Evolutionary conservation across 2,113 vertebrate genomes (phyloP).

Genomic region (Dromiciops gliroides): DNA sequence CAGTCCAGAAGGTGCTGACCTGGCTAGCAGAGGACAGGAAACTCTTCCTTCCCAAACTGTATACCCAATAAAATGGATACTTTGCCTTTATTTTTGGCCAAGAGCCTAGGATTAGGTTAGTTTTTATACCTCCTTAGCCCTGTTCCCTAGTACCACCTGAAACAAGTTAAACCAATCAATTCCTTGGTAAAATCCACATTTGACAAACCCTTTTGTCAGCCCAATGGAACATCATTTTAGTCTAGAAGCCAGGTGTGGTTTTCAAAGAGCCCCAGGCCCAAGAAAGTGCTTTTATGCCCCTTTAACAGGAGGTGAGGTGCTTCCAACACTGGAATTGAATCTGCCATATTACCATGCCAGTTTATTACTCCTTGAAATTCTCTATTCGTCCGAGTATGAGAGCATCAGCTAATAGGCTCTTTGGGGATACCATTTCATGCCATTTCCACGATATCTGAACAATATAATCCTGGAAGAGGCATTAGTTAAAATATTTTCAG

Average conservation of each 20-base stretch:
- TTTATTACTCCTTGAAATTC: not conserved
- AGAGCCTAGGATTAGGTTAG: not conserved
- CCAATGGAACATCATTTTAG: not conserved
- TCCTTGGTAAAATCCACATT: not conserved
- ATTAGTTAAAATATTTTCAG: not conserved
- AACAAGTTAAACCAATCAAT: not conserved
- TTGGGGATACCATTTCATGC: not conserved
- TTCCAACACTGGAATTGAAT: not conserved
- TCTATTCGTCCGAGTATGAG: not conserved
- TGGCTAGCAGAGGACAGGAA: not conserved
- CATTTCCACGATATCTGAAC: not conserved
- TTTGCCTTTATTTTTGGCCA: not conserved
- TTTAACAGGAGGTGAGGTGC: not conserved
- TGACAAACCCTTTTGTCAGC: not conserved
- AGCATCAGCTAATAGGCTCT: not conserved
- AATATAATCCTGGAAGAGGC: not conserved
- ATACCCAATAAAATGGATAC: not conserved
- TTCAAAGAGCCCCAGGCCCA: not conserved
- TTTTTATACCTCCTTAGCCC: not conserved
- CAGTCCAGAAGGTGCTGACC: not conserved
- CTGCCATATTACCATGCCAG: not conserved
- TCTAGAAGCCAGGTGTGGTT: not conserved
- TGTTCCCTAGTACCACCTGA: not conserved
- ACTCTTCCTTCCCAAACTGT: not conserved
- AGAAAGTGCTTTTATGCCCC: not conserved